Evolutionary conservation across 2,888 invertebrate genomes (phyloP).

Genomic region (Arge pagana): DNA sequence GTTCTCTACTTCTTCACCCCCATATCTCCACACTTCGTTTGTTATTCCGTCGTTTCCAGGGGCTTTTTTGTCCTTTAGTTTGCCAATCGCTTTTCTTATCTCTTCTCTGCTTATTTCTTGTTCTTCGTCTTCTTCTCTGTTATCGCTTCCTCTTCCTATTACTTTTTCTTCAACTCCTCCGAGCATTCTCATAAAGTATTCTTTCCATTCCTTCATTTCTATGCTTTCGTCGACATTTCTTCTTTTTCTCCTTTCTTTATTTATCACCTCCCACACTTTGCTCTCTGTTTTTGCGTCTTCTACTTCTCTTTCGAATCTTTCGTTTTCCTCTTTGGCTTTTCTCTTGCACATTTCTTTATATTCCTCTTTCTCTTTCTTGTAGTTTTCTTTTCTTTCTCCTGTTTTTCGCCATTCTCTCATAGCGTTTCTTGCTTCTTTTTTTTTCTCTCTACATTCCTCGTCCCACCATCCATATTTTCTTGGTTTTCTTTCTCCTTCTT

Average conservation of each 20-base stretch:
- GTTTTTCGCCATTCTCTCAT: slow-evolving; percentile 1
- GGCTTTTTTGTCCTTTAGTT: slow-evolving; percentile 1
- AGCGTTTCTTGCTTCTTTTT: too few relatives aligned
- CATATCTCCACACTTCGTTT: background rate
- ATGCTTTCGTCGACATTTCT: background rate
- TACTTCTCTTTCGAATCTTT: slow-evolving; percentile 3
- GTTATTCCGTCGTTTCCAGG: background rate
- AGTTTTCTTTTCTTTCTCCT: slow-evolving; percentile 10
- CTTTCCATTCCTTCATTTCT: background rate
- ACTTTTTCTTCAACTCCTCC: background rate
- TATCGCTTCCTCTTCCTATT: background rate
- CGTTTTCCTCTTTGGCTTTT: slow-evolving; percentile 15
- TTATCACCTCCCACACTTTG: slow-evolving; percentile 15
- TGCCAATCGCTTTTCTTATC: too few relatives aligned
- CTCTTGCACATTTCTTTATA: background rate
- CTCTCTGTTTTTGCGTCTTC: slow-evolving; percentile 11
- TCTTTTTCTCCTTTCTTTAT: too few relatives aligned
- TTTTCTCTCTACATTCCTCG: too few relatives aligned
- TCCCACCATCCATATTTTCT: background rate
- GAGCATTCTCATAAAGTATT: slow-evolving; percentile 14
- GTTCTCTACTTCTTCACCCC: background rate
- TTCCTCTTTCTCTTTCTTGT: background rate
- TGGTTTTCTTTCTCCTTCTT: background rate
- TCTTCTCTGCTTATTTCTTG: too few relatives aligned
- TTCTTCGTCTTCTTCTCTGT: background rate